These are phyloP conservation scores for Aleiodes testaceus DNA, from an alignment of 2,888 invertebrate genomes.

Conservation along the genomic window DNA sequence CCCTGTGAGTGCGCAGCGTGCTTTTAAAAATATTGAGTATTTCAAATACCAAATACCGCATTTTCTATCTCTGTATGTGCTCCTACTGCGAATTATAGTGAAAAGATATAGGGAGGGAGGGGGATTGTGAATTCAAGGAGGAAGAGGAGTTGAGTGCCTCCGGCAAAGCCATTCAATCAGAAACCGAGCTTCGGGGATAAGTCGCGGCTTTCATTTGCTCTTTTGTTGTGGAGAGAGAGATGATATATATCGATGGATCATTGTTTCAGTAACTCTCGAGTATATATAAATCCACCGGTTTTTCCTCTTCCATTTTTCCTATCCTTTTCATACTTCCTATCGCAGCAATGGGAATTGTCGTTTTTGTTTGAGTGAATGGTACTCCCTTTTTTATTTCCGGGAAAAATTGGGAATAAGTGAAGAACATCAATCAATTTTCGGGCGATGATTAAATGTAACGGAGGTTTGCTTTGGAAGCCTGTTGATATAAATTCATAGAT, in stretches of 20 bases:
- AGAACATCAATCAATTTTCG: slow-evolving; percentile 69
- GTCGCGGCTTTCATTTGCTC: slow-evolving; percentile 65
- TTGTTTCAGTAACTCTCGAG: slow-evolving; percentile 33
- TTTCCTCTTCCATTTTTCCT: slow-evolving; percentile 19
- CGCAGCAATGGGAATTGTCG: background rate
- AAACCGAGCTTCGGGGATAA: slow-evolving; percentile 64
- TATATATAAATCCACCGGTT: slow-evolving; percentile 20
- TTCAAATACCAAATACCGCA: slow-evolving; percentile 69
- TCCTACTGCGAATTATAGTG: slow-evolving; percentile 1
- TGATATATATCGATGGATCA: slow-evolving; percentile 43
- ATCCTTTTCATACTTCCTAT: background rate
- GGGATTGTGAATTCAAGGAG: slow-evolving; percentile 8
- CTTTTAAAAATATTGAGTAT: slow-evolving; percentile 74
- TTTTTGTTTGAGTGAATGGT: background rate
- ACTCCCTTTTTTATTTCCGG: background rate
- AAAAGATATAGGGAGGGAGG: slow-evolving; percentile 38
- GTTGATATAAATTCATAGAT: slow-evolving; percentile 72
- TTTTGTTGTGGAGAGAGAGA: slow-evolving; percentile 46
- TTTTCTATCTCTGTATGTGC: slow-evolving; percentile 41
- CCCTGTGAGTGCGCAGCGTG: slow-evolving; percentile 58
- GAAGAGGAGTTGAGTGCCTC: slow-evolving; percentile 62
- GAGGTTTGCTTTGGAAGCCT: slow-evolving; percentile 50
- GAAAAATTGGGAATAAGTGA: slow-evolving; percentile 7
- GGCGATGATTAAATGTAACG: slow-evolving; percentile 61
- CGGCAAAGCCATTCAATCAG: slow-evolving; percentile 72